Conservation (phyloP, 2,113 vertebrate species). For the Trogon surrucura region DNA sequence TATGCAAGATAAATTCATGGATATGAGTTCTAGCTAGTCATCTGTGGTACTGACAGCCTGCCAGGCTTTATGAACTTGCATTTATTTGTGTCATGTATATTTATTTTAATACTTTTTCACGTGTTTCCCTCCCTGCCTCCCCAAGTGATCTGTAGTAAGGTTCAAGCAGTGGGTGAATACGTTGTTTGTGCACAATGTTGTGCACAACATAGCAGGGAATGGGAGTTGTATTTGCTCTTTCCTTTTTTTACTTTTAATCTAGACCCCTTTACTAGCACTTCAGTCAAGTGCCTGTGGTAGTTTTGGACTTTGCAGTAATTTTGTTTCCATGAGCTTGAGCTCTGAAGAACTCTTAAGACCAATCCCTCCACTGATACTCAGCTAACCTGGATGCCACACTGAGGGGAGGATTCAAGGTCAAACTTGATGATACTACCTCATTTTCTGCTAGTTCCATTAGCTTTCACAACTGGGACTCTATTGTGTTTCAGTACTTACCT, state of each 20-base stretch:
- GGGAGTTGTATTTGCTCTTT: background rate
- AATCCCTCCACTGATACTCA: background rate
- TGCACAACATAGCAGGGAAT: background rate
- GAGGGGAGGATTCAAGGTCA: slow-evolving; percentile 22
- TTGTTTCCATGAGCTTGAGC: background rate
- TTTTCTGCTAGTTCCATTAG: background rate
- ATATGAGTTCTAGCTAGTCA: background rate
- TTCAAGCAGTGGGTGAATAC: background rate
- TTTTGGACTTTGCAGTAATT: background rate
- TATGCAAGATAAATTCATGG: background rate
- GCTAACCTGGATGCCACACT: background rate
- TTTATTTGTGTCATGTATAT: background rate
- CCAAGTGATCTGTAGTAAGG: background rate
- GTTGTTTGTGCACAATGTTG: rapidly evolving
- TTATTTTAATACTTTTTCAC: background rate
- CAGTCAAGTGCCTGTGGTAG: background rate
- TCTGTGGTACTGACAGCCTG: background rate
- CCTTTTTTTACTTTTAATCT: background rate
- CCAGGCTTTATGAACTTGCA: background rate
- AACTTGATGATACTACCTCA: background rate
- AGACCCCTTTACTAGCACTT: background rate
- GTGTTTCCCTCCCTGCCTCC: background rate
- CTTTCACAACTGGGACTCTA: background rate
- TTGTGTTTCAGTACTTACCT: background rate
- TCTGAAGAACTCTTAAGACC: background rate